Conservation (phyloP, 2,113 vertebrate species). For the Balaenoptera acutorostrata region DNA sequence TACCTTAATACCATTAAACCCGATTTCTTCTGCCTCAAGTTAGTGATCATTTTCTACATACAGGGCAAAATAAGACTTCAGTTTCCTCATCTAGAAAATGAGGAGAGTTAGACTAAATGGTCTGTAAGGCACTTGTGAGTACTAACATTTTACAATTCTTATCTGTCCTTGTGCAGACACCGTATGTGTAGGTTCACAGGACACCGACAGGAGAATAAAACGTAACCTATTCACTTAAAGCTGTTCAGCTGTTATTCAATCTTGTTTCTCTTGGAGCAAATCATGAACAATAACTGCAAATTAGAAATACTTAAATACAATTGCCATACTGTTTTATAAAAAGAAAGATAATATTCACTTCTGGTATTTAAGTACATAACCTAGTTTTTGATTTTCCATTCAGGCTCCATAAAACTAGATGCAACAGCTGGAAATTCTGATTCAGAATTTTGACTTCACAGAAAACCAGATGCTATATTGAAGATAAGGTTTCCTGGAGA, state of each 20-base stretch:
- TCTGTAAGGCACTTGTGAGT: neutral
- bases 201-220: neutral
- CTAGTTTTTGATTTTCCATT: conserved; percentile 55
- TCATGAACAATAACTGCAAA: conserved; percentile 38
- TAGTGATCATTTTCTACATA: neutral
- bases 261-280: conserved; percentile 25
- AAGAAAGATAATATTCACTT: conserved; percentile 50
- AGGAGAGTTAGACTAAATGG: neutral
- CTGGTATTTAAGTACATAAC: conserved; percentile 31
- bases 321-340: conserved; percentile 32
- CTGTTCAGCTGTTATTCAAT: neutral
- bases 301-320: conserved; percentile 49
- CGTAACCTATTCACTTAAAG: neutral
- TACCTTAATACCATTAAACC: neutral
- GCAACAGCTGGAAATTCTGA: conserved; percentile 67
- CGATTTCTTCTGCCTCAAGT: neutral
- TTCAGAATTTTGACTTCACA: conserved; percentile 59
- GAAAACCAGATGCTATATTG: conserved; percentile 47
- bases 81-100: neutral
- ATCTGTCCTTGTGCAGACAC: neutral
- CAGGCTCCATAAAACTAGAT: conserved; percentile 55
- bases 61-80: neutral
- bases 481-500: conserved; percentile 63
- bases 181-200: neutral
- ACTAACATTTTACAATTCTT: neutral